Base-by-base conservation (phyloP, 2,888 invertebrate species). In the Chaitophorus viminalis region DNA sequence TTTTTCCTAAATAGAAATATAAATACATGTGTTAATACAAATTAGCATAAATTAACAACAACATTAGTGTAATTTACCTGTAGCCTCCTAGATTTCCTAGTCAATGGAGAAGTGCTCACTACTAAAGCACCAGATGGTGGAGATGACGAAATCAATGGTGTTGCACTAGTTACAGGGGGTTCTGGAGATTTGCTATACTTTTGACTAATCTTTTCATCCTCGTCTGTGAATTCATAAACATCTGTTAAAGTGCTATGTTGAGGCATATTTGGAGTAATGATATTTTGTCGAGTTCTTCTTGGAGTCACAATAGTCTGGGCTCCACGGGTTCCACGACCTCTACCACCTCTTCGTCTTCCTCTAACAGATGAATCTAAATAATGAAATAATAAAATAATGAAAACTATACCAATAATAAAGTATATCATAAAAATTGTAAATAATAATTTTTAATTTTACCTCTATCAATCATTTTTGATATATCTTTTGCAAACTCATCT, bases 161-260 rank as follows among this genome's bases (percentile, higher is more conserved):
- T 90, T 89, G 77, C 52, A 83, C 75, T 81, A 52, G 89, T 52
- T 9, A 89, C 74, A 33, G 82, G 72, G 17, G 89, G 89, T 52
- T 89, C 70, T 60, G 91, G 91, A 5, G 91, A 91, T 39, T 91
- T 91, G 0, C 91, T 91, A 1, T 91, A 77, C 54, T 88, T 81
- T 77, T 90, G 93, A 90, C 94, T 94, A 76, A 91, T 92, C 91
- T 96, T 96, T 90, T 97, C 97, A 72, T 95, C 95, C 9, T 97
- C 97, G 91, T 97, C 97, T 90, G 96, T 95, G 91, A 98, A 98
- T 91, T 97, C 97, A 91, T 97, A 98, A 5, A 98, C 94, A 91
- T 97, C 97, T 18, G 95, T 94, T 0, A 94, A 89, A 9, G 90
- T 88, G 25, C 88, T 90, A 74, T 74, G 89, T 84, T 39, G 89